Conservation (phyloP, 2,888 invertebrate species). For the Theodoxus fluviatilis region DNA sequence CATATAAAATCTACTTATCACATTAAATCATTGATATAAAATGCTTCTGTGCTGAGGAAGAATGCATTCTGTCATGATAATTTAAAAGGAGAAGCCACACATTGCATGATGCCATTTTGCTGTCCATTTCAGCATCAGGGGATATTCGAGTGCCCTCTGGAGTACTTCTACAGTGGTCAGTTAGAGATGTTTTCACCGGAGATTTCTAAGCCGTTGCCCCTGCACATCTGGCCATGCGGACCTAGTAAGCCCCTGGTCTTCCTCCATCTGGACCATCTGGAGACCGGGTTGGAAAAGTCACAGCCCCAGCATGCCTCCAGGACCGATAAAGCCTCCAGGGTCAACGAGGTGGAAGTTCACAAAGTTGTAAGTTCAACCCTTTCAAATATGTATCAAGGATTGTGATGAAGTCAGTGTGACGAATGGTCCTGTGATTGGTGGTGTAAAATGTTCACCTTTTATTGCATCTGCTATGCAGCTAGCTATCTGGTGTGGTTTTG, state of each 20-base stretch:
- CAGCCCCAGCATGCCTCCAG: conserved; percentile 29
- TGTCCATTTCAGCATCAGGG: conserved; percentile 72
- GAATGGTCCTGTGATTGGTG: too few relatives aligned
- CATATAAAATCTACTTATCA: too few relatives aligned
- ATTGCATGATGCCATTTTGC: conserved; percentile 26
- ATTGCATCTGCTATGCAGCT: too few relatives aligned
- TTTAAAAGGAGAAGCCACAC: too few relatives aligned
- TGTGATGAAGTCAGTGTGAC: too few relatives aligned
- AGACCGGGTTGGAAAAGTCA: conserved; percentile 39
- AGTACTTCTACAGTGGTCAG: conserved; percentile 73
- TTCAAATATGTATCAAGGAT: too few relatives aligned
- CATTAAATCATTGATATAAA: background rate
- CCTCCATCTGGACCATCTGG: conserved; percentile 46
- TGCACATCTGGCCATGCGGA: conserved; percentile 45
- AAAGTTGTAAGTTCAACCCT: conserved; percentile 45
- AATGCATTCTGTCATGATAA: background rate
- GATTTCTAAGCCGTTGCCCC: conserved; percentile 40
- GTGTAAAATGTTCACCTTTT: background rate
- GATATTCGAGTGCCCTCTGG: conserved; percentile 81
- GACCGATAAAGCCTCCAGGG: conserved; percentile 31
- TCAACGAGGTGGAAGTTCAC: conserved; percentile 41
- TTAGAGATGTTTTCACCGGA: conserved; percentile 57
- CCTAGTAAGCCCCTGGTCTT: conserved; percentile 40
- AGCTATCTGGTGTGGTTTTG: too few relatives aligned
- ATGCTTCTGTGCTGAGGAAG: background rate